A percentile compares a stretch with the other conserved stretches of the same genome.
Evolutionary conservation across 2,888 invertebrate genomes (phyloP).

Genomic region (Carpatolechia fugitivella): DNA sequence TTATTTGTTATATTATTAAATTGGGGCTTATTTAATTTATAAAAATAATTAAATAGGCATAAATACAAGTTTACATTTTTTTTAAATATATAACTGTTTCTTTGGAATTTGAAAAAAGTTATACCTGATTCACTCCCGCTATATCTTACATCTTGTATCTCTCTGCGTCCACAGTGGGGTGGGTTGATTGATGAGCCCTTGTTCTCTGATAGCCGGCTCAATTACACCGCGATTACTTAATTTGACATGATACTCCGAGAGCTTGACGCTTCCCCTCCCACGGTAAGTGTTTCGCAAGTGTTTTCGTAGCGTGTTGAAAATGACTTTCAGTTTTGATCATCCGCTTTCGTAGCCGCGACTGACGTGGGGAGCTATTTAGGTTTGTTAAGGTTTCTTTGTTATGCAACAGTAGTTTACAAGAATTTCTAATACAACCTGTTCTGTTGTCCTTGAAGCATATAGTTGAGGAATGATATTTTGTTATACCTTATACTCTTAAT

Average conservation of each 20-base stretch:
- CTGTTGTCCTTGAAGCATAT: no score
- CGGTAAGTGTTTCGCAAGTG: conserved; percentile 26
- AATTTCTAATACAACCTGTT: no score
- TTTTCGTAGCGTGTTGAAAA: conserved; percentile 9
- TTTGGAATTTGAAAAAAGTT: no score
- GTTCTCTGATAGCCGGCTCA: conserved; percentile 67
- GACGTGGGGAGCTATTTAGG: neutral
- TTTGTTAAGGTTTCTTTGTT: no score
- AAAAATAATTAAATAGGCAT: no score
- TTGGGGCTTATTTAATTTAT: no score
- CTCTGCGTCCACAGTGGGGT: conserved; percentile 34
- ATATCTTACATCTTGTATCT: conserved; percentile 21
- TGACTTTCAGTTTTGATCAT: neutral
- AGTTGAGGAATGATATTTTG: no score
- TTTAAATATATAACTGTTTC: no score
- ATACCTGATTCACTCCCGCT: conserved; percentile 22
- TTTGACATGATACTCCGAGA: conserved; percentile 66
- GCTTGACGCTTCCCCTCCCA: conserved; percentile 40
- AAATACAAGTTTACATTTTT: no score
- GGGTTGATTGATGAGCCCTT: conserved; percentile 70
- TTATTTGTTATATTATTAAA: no score
- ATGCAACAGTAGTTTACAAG: no score
- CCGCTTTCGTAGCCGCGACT: neutral
- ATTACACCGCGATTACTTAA: conserved; percentile 72
- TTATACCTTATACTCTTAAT: no score